Conservation (phyloP, 2,797 vertebrate genomes). For the Sus cebifrons region DNA sequence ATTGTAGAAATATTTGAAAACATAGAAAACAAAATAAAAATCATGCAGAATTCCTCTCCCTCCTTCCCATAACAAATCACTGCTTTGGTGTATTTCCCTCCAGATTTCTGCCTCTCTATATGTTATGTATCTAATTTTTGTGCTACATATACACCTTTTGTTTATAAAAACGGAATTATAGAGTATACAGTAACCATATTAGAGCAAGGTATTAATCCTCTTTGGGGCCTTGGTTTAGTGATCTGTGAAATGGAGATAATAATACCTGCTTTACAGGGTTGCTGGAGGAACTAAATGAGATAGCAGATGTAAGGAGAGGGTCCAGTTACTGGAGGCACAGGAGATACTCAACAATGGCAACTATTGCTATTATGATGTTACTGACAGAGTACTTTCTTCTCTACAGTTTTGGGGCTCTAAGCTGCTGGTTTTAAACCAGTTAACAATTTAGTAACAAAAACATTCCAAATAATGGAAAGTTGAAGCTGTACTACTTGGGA, state of each 20-base stretch:
- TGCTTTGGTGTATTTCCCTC: constrained; percentile 34
- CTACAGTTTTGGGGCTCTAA: constrained; percentile 12
- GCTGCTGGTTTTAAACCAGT: constrained; percentile 52
- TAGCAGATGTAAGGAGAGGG: not conserved
- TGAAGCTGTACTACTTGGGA: not conserved
- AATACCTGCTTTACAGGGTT: not conserved
- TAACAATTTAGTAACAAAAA: constrained; percentile 52
- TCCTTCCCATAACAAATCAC: not conserved
- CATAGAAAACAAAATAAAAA: constrained; percentile 60
- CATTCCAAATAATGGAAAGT: constrained; percentile 46
- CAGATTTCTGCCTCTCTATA: not conserved
- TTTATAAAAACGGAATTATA: constrained; percentile 51
- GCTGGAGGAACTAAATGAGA: not conserved
- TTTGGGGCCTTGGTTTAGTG: constrained; percentile 1
- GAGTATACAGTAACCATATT: not conserved
- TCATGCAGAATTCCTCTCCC: not conserved
- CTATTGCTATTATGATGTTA: not conserved
- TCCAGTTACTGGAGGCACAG: not conserved
- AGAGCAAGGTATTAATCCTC: constrained; percentile 30
- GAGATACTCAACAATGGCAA: not conserved
- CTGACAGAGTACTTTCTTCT: not conserved
- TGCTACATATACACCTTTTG: not conserved
- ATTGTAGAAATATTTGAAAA: constrained; percentile 54
- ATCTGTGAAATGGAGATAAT: constrained; percentile 40
- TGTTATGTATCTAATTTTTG: not conserved